Evolutionary conservation across 2,888 invertebrate species (phyloP).

Genomic region (Thereva nobilitata): DNA sequence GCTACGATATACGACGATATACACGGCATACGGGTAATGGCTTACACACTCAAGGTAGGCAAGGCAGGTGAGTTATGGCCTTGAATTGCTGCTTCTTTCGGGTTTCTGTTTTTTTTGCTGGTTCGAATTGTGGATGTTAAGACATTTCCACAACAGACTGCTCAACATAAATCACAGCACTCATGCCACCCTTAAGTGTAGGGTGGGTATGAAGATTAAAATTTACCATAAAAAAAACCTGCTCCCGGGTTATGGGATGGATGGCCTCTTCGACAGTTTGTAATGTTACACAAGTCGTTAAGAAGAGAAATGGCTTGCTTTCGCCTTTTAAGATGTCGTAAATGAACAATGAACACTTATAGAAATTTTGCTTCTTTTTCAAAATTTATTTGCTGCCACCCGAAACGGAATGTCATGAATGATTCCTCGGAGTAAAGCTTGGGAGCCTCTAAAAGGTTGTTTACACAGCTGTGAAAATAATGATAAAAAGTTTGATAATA

Average conservation of each 20-base stretch:
- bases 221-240: background rate
- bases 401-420: no score
- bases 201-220: conserved; percentile 19
- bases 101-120: background rate
- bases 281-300: conserved; percentile 16
- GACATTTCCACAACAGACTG: conserved; percentile 7
- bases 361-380: no score
- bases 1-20: conserved; percentile 13
- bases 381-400: no score
- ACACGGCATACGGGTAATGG: conserved; percentile 20
- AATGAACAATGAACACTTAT: conserved; percentile 3
- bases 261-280: conserved; percentile 7
- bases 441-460: no score
- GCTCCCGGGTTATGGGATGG: conserved; percentile 11
- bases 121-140: conserved; percentile 4
- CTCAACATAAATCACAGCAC: conserved; percentile 20
- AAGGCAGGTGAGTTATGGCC: conserved; percentile 31
- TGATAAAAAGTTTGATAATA: no score
- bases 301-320: conserved; percentile 3
- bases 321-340: conserved; percentile 19
- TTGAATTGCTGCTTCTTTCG: conserved; percentile 7
- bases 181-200: conserved; percentile 16
- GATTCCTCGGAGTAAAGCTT: no score
- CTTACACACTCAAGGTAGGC: conserved; percentile 22
- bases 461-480: no score